Conservation (phyloP, 2,888 invertebrate genomes). For the Acrobasis suavella region DNA sequence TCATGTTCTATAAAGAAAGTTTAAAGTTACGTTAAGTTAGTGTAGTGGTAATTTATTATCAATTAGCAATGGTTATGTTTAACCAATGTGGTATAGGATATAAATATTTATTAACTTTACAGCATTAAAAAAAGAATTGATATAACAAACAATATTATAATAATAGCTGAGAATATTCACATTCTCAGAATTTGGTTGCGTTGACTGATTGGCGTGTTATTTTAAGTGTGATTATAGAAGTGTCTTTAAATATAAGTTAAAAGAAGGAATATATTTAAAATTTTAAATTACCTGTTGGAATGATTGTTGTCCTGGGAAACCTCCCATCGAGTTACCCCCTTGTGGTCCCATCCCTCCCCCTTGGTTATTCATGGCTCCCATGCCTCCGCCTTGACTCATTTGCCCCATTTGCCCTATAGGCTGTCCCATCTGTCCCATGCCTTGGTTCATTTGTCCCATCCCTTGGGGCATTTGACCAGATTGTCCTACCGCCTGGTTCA, state of each 20-base stretch:
- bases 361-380: constrained; percentile 78
- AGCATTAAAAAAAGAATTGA: too few species aligned
- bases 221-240: too few species aligned
- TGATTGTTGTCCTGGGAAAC: constrained; percentile 79
- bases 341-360: constrained; percentile 76
- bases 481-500: constrained; percentile 76
- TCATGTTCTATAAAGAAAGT: constrained; percentile 80
- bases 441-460: constrained; percentile 72
- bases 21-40: too few species aligned
- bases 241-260: not conserved
- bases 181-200: too few species aligned
- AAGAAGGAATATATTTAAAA: not conserved
- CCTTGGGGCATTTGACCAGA: constrained; percentile 70
- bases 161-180: too few species aligned
- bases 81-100: too few species aligned
- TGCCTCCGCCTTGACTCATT: constrained; percentile 73
- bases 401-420: constrained; percentile 81
- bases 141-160: too few species aligned
- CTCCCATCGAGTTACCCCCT: constrained; percentile 73
- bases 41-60: too few species aligned
- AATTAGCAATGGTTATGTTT: too few species aligned
- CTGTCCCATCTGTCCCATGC: constrained; percentile 76
- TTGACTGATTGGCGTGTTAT: too few species aligned
- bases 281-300: constrained; percentile 70
- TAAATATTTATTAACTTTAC: too few species aligned